Evolutionary conservation across 2,797 vertebrate species (phyloP).

Genomic region (Aratinga solstitialis): DNA sequence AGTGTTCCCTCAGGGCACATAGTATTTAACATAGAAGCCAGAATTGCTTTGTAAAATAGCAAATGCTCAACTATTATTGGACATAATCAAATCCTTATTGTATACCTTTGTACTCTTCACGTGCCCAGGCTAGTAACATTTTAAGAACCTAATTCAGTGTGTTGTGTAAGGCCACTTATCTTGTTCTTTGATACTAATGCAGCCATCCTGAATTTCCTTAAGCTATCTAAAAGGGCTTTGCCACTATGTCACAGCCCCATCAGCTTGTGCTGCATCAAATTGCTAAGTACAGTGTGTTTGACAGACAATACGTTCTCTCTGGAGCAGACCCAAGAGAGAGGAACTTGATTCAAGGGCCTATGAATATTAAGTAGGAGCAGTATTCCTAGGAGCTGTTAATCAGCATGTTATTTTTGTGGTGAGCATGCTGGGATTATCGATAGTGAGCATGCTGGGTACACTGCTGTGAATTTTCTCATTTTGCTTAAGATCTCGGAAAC

Average conservation of each 20-base stretch:
- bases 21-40: neutral
- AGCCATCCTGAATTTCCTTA: neutral
- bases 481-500: neutral
- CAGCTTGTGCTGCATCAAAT: neutral
- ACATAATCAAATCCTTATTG: neutral
- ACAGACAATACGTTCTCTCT: neutral
- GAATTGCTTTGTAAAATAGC: neutral
- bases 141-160: neutral
- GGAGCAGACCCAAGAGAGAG: neutral
- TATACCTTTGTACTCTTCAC: neutral
- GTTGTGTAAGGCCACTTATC: neutral
- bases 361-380: neutral
- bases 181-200: neutral
- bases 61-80: neutral
- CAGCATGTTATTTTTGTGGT: neutral
- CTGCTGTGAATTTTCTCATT: neutral
- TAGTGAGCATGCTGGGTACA: rapidly evolving
- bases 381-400: neutral
- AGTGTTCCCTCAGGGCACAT: neutral
- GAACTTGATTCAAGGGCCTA: neutral
- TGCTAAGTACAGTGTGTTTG: neutral
- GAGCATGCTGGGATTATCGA: neutral
- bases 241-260: neutral
- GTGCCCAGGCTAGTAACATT: neutral
- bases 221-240: neutral